These are phyloP conservation scores for Nothoprocta pentlandii DNA, from an alignment of 2,113 vertebrate genomes.

Conservation along the genomic window DNA sequence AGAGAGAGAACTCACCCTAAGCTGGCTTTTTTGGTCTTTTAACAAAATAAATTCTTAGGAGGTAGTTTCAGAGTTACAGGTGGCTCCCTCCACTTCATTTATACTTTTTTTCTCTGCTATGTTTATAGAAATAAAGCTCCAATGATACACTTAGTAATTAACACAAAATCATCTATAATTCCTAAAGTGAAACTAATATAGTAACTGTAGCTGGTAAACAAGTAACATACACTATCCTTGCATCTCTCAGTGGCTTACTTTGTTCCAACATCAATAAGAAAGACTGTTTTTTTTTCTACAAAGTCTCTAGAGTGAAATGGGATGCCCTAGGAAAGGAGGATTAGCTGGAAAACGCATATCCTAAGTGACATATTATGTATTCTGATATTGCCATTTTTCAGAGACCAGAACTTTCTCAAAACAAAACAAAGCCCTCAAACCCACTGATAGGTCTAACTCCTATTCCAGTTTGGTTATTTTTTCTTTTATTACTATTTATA, in stretches of 20 bases:
- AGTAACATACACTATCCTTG: not conserved
- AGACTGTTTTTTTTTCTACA: not conserved
- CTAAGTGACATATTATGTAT: not conserved
- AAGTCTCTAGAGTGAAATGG: not conserved
- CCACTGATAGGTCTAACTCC: not conserved
- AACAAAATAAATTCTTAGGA: not conserved
- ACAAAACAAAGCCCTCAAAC: not conserved
- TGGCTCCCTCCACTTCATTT: not conserved
- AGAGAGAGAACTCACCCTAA: not conserved
- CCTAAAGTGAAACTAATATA: conserved; percentile 26
- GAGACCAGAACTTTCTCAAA: not conserved
- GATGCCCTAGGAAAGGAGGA: not conserved
- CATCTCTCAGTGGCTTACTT: not conserved
- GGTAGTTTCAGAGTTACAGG: not conserved
- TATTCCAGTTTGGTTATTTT: not conserved
- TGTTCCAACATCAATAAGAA: conserved; percentile 42
- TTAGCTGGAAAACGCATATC: not conserved
- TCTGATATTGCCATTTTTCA: not conserved
- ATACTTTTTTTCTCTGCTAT: not conserved
- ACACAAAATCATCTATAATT: not conserved
- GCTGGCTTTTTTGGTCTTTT: not conserved
- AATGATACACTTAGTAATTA: not conserved
- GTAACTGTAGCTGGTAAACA: not conserved
- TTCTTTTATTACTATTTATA: not conserved
- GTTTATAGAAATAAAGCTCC: not conserved